Base-by-base conservation (phyloP, 1,140 invertebrate genomes). In the Popillia japonica region DNA sequence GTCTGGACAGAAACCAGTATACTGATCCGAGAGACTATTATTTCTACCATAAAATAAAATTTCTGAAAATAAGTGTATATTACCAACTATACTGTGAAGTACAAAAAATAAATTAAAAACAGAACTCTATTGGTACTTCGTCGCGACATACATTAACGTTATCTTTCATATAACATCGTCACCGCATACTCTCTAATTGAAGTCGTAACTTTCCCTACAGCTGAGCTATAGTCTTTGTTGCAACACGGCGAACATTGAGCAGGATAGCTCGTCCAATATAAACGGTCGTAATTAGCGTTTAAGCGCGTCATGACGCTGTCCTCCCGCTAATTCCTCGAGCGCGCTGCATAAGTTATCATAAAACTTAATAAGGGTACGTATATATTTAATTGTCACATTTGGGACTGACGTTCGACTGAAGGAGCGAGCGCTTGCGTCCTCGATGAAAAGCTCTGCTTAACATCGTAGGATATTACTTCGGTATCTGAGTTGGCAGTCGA, bases 151-250 rank as follows among this genome's bases (percentile, higher is more conserved):
- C 59, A 17, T 23, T 20, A 9, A 23, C 3, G 22, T 27, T 34
- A 34, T 68, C 20, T 14, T 68, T 10, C 22, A 10, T 14, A 68
- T 14, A 2, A 8, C 27, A 68, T 68, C 61, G 20, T 68, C 27
- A 68, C 61, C 61, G 22, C 61, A 68, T 68, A 68, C 7, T 17
- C 61, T 68, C 22, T 68, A 68, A 68, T 68, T 68, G 61, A 68
- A 68, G 61, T 68, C 61, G 61, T 68, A 68, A 68, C 61, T 68
- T 34, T 10, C 4, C 22, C 27, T 22, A 20, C 9, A 23, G 22
- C 14, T 11, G 17, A 22, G 6, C 27, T 22, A 10, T 68, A 1
- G 17, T 68, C 20, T 23, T 68, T 0, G 61, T 11, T 17, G 27
- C 61, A 14, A 10, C 22, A 68, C 61, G 61, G 17, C 61, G 11